Percentiles rank a stretch among this genome's conserved stretches.
These are phyloP conservation scores for Heliconius hortense DNA, from an alignment of 2,888 invertebrate species.

Conservation along the genomic window DNA sequence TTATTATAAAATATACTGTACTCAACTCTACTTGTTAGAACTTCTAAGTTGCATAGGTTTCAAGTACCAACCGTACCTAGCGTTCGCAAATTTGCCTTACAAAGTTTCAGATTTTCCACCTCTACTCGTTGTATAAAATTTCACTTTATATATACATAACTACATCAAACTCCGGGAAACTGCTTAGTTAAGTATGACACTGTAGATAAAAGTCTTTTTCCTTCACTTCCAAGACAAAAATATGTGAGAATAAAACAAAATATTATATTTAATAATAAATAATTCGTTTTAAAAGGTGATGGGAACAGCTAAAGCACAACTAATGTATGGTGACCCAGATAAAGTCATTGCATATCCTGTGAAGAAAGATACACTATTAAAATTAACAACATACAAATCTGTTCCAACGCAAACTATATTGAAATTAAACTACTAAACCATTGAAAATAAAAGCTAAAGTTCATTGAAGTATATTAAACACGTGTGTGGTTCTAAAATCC, in stretches of 20 bases:
- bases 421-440: conserved; percentile 5
- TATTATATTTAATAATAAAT: neutral
- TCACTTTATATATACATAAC: neutral
- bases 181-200: neutral
- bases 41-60: neutral
- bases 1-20: neutral
- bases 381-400: conserved; percentile 18
- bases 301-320: neutral
- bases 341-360: conserved; percentile 23
- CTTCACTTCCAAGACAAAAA: no score
- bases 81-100: neutral
- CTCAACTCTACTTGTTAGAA: neutral
- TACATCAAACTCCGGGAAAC: neutral
- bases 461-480: conserved; percentile 15
- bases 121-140: neutral
- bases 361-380: conserved; percentile 25
- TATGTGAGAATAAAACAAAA: neutral
- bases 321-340: conserved; percentile 22
- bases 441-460: conserved; percentile 21
- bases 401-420: neutral
- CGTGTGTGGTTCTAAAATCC: conserved; percentile 2
- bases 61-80: neutral
- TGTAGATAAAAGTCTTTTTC: no score
- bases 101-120: neutral
- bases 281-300: neutral